phyloP scores from a whole-genome alignment of 2,113 vertebrate genomes.

The Vimba vimba region DNA sequence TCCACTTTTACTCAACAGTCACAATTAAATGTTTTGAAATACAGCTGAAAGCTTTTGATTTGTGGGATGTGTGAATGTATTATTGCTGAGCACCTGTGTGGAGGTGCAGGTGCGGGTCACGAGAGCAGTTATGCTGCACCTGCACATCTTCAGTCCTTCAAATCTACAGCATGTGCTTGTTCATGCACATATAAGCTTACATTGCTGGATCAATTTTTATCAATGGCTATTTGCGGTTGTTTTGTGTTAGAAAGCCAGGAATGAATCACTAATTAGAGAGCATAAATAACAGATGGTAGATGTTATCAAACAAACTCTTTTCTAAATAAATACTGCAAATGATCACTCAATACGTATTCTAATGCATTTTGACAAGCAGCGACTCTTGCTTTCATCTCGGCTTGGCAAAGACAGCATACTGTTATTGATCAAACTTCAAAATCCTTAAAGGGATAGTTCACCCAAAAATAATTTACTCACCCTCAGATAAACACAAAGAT shows the following conservation, averaged over 20 bases:
- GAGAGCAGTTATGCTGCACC: background rate
- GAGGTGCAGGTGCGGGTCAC: conserved; percentile 31
- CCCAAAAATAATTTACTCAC: background rate
- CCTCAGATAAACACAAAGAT: too few relatives aligned
- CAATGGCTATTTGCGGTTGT: background rate
- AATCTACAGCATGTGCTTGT: background rate
- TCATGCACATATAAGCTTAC: background rate
- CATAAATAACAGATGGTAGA: conserved; percentile 20
- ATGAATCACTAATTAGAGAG: conserved; percentile 5
- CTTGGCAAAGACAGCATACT: background rate
- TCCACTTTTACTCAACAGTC: background rate
- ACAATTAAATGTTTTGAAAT: background rate
- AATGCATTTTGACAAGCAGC: conserved; percentile 43
- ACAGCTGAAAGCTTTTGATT: conserved; percentile 29
- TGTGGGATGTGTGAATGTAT: conserved; percentile 53
- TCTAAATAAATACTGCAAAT: conserved; percentile 10
- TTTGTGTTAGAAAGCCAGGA: background rate
- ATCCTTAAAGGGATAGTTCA: background rate
- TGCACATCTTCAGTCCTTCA: conserved; percentile 30
- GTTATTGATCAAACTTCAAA: conserved; percentile 9
- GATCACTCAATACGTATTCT: background rate
- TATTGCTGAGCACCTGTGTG: conserved; percentile 56
- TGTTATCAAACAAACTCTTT: conserved; percentile 5
- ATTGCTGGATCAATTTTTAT: background rate
- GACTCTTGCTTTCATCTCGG: conserved; percentile 37